phyloP scores from a whole-genome alignment of 2,888 invertebrate species.

The Cancer borealis region DNA sequence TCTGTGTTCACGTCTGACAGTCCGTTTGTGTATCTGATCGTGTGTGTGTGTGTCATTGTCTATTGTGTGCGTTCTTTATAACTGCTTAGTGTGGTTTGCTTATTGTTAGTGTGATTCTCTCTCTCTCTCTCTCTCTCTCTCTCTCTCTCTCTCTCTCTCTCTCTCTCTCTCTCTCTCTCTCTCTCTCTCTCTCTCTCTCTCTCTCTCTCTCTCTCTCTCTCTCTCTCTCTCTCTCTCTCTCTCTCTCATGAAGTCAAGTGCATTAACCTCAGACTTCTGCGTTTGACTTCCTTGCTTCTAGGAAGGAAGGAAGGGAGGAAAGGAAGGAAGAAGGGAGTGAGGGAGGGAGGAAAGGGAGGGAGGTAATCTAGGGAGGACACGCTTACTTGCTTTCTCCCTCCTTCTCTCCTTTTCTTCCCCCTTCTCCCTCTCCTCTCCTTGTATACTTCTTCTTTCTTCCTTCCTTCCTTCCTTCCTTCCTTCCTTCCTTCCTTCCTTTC shows the following conservation, averaged over 20 bases:
- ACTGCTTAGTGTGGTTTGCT: background rate
- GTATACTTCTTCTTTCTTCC: slow-evolving; percentile 27
- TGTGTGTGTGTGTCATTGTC: background rate
- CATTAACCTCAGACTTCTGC: slow-evolving; percentile 1
- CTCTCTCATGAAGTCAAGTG: background rate
- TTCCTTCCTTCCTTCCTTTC: background rate
- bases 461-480: slow-evolving; percentile 29
- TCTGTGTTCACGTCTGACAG: background rate
- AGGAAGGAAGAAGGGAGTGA: background rate
- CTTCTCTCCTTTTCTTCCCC: background rate
- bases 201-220: slow-evolving; percentile 20
- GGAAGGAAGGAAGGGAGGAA: background rate
- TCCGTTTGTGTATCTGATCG: background rate
- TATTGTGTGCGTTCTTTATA: background rate
- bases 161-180: background rate
- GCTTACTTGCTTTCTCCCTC: background rate
- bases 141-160: background rate
- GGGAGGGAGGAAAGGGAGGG: background rate
- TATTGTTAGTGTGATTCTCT: background rate
- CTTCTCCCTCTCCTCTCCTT: background rate
- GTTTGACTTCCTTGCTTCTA: background rate
- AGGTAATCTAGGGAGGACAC: background rate
- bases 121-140: background rate
- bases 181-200: slow-evolving; percentile 20
- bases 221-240: slow-evolving; percentile 20